Conservation (phyloP, 30 jellyfish, hydroid and myxozoan genomes). For the Aurelia coerulea region DNA sequence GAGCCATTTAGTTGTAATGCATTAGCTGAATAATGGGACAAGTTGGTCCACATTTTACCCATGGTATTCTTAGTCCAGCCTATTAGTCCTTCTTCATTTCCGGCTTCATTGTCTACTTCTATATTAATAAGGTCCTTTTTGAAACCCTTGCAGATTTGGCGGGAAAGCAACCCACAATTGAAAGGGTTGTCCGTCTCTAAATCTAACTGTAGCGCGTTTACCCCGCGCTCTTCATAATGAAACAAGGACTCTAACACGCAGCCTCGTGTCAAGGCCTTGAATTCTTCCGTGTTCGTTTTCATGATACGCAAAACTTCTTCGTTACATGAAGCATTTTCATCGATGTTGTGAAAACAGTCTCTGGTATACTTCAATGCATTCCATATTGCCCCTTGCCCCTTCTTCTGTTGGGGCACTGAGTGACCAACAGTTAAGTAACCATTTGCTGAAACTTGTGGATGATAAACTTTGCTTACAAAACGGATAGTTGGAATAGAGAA, state of each 20-base stretch:
- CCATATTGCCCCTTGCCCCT: slow-evolving; percentile 62
- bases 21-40: not conserved
- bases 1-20: not conserved
- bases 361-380: slow-evolving; percentile 58
- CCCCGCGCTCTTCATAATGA: slow-evolving; percentile 72
- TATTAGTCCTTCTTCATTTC: not conserved
- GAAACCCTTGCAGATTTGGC: not conserved
- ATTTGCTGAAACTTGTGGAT: slow-evolving; percentile 70
- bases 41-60: slow-evolving; percentile 2
- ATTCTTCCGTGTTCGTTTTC: slow-evolving; percentile 34
- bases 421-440: slow-evolving; percentile 61
- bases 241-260: slow-evolving; percentile 81
- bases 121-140: slow-evolving; percentile 6
- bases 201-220: slow-evolving; percentile 1
- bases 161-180: slow-evolving; percentile 54
- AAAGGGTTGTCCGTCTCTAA: slow-evolving; percentile 81
- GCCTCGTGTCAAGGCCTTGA: slow-evolving; percentile 75
- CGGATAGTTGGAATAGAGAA: slow-evolving; percentile 74
- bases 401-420: not conserved
- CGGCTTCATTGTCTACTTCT: not conserved
- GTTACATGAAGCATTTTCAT: slow-evolving; percentile 19
- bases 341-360: slow-evolving; percentile 52
- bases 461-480: slow-evolving; percentile 73
- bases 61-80: not conserved
- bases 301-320: slow-evolving; percentile 44